Conservation (phyloP, 2,113 vertebrate genomes). For the Triplophysa siluroides region DNA sequence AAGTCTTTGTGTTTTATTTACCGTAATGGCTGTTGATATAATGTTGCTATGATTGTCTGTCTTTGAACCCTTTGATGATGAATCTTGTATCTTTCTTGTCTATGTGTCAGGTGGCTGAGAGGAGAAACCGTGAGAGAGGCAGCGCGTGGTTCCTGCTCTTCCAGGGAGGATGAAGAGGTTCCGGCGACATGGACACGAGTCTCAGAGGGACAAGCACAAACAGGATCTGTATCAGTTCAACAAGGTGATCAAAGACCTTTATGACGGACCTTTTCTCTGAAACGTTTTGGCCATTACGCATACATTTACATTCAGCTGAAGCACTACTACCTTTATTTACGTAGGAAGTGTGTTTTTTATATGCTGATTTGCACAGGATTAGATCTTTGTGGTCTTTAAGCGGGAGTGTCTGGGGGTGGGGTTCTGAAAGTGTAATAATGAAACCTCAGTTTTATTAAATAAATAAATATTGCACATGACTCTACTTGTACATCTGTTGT, state of each 20-base stretch:
- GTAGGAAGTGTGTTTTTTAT: too few relatives aligned
- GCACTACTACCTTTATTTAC: too few relatives aligned
- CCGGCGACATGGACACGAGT: slow-evolving; percentile 88
- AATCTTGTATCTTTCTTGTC: neutral
- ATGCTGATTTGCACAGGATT: too few relatives aligned
- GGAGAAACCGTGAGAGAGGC: slow-evolving; percentile 57
- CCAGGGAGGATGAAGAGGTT: slow-evolving; percentile 90
- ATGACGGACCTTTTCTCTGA: neutral
- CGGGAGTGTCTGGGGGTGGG: too few relatives aligned
- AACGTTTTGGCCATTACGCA: neutral
- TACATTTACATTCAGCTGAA: neutral
- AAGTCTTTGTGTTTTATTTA: neutral
- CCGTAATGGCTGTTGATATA: neutral
- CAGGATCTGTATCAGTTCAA: slow-evolving; percentile 95
- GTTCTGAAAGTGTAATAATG: too few relatives aligned
- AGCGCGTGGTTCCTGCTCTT: slow-evolving; percentile 53
- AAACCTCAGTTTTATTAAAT: too few relatives aligned
- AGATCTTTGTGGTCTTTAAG: too few relatives aligned
- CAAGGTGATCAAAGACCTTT: slow-evolving; percentile 74
- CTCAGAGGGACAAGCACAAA: slow-evolving; percentile 87
- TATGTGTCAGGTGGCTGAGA: slow-evolving; percentile 50
- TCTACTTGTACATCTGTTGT: too few relatives aligned
- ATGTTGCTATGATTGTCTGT: neutral
- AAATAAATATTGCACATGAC: too few relatives aligned
- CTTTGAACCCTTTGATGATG: slow-evolving; percentile 6